Conservation (phyloP, 2,113 vertebrate species). For the Gymnogyps californianus region DNA sequence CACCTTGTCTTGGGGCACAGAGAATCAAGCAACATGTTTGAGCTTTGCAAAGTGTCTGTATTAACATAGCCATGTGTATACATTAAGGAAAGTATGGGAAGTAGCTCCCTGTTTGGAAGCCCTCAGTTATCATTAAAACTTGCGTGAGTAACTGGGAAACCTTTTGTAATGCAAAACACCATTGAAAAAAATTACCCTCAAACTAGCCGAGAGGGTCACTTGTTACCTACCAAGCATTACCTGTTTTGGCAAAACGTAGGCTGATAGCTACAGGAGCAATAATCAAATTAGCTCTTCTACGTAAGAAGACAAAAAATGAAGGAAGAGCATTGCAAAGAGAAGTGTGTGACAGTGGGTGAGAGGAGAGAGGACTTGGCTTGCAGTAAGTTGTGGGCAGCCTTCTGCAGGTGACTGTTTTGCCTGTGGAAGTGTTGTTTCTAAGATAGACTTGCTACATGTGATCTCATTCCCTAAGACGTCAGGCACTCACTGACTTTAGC, state of each 20-base stretch:
- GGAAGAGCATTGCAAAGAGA: not conserved
- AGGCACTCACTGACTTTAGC: not conserved
- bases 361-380: not conserved
- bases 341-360: not conserved
- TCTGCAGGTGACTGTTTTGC: not conserved
- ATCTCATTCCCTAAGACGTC: not conserved
- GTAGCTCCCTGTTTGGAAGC: not conserved
- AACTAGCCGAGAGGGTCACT: not conserved
- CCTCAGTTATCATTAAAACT: not conserved
- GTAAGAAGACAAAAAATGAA: not conserved
- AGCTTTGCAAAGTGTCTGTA: not conserved
- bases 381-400: not conserved
- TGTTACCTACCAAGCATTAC: not conserved
- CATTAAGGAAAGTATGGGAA: not conserved
- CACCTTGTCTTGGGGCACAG: not conserved
- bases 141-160: not conserved
- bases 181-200: not conserved
- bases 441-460: not conserved
- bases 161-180: not conserved
- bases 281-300: not conserved
- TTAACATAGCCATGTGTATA: not conserved
- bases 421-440: not conserved
- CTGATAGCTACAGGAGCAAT: not conserved
- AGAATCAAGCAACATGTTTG: rapidly evolving
- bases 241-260: not conserved